Evolutionary conservation across 2,888 invertebrate genomes (phyloP).

Genomic region (Drosophila gaucha): DNA sequence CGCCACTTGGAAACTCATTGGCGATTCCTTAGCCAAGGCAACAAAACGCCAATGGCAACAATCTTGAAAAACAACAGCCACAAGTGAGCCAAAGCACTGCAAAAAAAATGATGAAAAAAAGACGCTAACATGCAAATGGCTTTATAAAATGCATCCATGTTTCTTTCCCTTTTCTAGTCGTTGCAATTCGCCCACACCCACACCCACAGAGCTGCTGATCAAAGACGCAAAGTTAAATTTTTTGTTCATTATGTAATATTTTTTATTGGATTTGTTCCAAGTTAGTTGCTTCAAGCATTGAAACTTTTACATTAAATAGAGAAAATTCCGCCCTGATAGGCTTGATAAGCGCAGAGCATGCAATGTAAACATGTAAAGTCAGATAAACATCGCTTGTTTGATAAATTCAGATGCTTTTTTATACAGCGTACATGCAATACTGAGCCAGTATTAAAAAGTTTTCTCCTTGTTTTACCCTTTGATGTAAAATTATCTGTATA

Average conservation of each 20-base stretch:
- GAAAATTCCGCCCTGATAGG: background rate
- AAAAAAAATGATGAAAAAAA: constrained; percentile 10
- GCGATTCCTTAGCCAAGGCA: constrained; percentile 10
- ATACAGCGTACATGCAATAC: background rate
- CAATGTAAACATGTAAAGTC: background rate
- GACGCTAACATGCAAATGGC: constrained; percentile 59
- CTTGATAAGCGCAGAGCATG: background rate
- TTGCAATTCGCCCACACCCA: constrained; percentile 17
- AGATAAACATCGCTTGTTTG: too few species aligned
- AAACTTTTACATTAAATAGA: constrained; percentile 14
- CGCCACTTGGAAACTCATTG: constrained; percentile 33
- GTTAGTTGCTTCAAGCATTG: constrained; percentile 26
- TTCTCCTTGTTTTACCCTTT: too few species aligned
- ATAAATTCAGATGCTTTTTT: background rate
- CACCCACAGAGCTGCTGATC: constrained; percentile 12
- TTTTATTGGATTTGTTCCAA: constrained; percentile 42
- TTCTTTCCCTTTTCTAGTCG: constrained; percentile 6
- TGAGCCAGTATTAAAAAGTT: too few species aligned
- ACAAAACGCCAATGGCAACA: constrained; percentile 22
- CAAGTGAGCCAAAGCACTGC: constrained; percentile 11
- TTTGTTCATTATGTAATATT: constrained; percentile 20
- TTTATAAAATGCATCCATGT: constrained; percentile 51
- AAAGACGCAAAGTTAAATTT: constrained; percentile 26
- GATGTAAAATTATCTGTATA: background rate
- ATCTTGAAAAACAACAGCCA: constrained; percentile 23